A percentile compares a stretch with the other conserved stretches of the same genome.
Evolutionary conservation across 2,113 vertebrate species (phyloP).

Genomic region (Sphaerodactylus townsendi): DNA sequence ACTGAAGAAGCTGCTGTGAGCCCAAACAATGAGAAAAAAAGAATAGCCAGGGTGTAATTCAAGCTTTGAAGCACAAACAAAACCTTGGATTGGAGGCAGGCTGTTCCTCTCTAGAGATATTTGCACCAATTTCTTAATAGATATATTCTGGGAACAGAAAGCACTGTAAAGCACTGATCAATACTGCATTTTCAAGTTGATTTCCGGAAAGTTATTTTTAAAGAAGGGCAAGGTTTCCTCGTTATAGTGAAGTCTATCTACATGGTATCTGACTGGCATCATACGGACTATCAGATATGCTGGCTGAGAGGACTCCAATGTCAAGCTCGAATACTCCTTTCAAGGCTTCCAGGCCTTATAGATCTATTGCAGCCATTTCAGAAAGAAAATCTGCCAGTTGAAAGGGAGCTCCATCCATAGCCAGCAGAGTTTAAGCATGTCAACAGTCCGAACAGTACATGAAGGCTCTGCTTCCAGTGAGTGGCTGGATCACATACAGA

Average conservation of each 20-base stretch:
- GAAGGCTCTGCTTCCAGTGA: background rate
- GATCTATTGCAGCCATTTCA: background rate
- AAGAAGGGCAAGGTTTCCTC: background rate
- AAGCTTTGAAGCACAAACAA: background rate
- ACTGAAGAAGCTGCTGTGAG: slow-evolving; percentile 38
- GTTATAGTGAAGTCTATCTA: background rate
- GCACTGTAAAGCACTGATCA: background rate
- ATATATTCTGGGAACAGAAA: background rate
- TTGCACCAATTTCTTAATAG: background rate
- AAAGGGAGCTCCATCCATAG: too few species aligned
- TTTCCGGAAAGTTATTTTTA: background rate
- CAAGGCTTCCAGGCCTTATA: background rate
- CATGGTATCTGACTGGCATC: background rate
- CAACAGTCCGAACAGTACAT: background rate
- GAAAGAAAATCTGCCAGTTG: background rate
- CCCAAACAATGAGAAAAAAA: slow-evolving; percentile 36
- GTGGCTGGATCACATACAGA: background rate
- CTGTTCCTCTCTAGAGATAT: background rate
- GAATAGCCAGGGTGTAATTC: slow-evolving; percentile 36
- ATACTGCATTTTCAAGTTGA: background rate
- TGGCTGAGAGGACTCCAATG: background rate
- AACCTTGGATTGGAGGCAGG: background rate
- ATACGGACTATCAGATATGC: background rate
- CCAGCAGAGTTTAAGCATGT: too few species aligned
- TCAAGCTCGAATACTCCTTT: background rate